Evolutionary conservation across 2,797 vertebrate species (phyloP), one percentile per base, ranked within the genome.

Genomic region (Synanceia verrucosa): DNA sequence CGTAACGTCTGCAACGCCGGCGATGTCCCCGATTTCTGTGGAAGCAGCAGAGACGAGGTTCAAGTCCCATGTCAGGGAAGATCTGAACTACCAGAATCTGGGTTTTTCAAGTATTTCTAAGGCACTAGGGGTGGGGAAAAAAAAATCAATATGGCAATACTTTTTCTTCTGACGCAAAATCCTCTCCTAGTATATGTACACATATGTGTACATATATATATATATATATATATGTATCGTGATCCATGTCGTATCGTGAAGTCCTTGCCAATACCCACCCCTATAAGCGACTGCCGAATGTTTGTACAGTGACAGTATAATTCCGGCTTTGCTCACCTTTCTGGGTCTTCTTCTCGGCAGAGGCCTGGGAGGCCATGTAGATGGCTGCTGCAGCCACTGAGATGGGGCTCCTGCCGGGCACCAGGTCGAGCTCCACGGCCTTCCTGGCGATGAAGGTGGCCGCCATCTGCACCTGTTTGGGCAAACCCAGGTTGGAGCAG

Each of bases 361-460:
- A 99, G 9, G 98, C 98, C 90, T 99, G 97, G 7, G 98, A 99
- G 70, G 98, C 98, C 98, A 99, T 99, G 83, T 99, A 99, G 89
- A 99, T 99, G 66, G 98, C 98, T 2, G 98, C 97, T 0, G 98
- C 98, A 0, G 98, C 98, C 84, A 99, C 98, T 1, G 98, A 99
- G 83, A 99, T 99, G 0, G 98, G 98, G 85, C 97, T 99, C 82
- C 98, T 94, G 19, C 98, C 98, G 2, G 98, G 98, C 76, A 99
- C 98, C 89, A 99, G 83, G 92, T 99, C 98, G 8, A 99, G 81
- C 68, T 99, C 98, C 86, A 99, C 97, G 0, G 98, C 98, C 86
- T 98, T 98, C 60, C 96, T 95, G 65, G 98, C 98, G 68, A 99
- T 99, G 23, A 93, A 97, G 1, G 98, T 99, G 50, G 98, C 98